Percentiles rank a stretch among this genome's conserved stretches.
Conservation (phyloP, 2,113 vertebrate species). For the Clinocottus analis region DNA sequence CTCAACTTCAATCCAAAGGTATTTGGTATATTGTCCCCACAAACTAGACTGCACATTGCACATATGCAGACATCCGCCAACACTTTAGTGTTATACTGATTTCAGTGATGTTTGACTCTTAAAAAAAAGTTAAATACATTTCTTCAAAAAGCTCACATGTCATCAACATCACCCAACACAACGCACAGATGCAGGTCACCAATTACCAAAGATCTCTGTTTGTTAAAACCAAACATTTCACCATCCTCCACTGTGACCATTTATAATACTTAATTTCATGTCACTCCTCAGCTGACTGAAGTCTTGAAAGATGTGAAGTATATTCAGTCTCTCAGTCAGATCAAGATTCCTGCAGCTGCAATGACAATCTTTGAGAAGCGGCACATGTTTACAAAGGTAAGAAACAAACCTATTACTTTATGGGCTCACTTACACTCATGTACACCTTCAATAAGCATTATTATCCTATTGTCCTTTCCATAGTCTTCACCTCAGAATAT, state of each 20-base stretch:
- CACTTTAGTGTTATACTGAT: no score
- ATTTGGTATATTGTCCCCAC: not conserved
- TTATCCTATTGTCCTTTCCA: not conserved
- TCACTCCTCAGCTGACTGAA: conserved; percentile 77
- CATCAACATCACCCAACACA: no score
- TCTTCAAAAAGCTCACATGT: no score
- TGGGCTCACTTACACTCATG: not conserved
- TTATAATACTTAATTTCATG: conserved; percentile 24
- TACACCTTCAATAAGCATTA: not conserved
- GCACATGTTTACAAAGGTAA: conserved; percentile 84
- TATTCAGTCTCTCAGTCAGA: conserved; percentile 80
- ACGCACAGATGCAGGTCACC: no score
- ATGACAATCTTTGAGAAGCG: conserved; percentile 82
- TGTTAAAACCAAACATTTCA: conserved; percentile 11
- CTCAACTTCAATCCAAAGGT: conserved; percentile 89
- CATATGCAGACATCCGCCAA: no score
- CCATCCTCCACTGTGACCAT: not conserved
- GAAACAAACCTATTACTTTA: conserved; percentile 30
- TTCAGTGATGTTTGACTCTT: no score
- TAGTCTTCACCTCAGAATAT: not conserved
- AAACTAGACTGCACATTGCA: not conserved
- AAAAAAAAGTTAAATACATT: no score
- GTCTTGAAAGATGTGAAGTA: conserved; percentile 88
- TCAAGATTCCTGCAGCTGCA: conserved; percentile 82
- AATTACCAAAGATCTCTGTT: not conserved